phyloP scores from a whole-genome alignment of 2,888 invertebrate species.

The Phengaris arion region DNA sequence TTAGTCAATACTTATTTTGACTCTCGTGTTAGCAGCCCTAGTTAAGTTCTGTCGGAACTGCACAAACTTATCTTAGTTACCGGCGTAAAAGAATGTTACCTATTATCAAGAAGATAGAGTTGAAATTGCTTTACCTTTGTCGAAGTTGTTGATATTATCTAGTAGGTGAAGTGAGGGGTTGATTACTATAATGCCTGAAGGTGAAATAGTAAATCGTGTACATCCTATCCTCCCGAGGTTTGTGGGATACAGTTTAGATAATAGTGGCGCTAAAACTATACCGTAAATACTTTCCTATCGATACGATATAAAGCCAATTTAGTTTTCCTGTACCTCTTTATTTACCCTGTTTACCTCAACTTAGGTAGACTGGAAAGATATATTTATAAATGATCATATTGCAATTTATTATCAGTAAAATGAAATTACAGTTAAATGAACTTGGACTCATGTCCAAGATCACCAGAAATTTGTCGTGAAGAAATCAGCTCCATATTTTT shows the following conservation, averaged over 20 bases:
- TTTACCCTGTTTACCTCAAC: background rate
- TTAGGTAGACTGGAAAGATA: background rate
- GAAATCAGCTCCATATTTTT: slow-evolving; percentile 57
- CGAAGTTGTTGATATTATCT: background rate
- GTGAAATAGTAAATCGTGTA: slow-evolving; percentile 48
- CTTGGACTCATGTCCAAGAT: background rate
- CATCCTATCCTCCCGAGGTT: slow-evolving; percentile 23
- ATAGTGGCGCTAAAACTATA: slow-evolving; percentile 23
- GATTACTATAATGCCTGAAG: slow-evolving; percentile 60
- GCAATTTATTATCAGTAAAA: background rate
- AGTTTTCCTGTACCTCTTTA: slow-evolving; percentile 16
- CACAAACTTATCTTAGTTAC: slow-evolving; percentile 15
- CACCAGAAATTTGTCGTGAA: slow-evolving; percentile 70
- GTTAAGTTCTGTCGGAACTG: slow-evolving; percentile 16
- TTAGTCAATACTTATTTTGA: background rate
- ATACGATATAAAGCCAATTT: slow-evolving; percentile 3
- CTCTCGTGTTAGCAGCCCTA: background rate
- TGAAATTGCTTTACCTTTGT: slow-evolving; percentile 30
- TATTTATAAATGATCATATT: background rate
- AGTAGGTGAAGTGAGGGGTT: slow-evolving; percentile 44
- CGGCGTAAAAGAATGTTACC: background rate
- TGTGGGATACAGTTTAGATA: slow-evolving; percentile 28
- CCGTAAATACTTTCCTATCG: slow-evolving; percentile 25
- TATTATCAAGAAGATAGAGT: background rate
- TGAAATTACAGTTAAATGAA: background rate